These are phyloP conservation scores for Ephestia elutella DNA, from an alignment of 1,140 invertebrate genomes.

Conservation along the genomic window DNA sequence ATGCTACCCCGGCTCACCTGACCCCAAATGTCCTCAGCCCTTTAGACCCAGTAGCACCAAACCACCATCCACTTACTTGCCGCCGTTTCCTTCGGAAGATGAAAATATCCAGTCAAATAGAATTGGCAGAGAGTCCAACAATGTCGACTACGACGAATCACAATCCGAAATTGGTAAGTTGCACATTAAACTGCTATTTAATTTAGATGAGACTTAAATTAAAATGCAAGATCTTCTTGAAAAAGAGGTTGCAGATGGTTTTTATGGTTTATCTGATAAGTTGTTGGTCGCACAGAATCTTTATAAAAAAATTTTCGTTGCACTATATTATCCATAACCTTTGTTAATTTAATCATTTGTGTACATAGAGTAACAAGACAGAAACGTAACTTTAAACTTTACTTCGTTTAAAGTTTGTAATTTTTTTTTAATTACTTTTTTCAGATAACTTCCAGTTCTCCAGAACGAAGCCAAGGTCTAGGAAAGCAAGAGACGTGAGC, in stretches of 20 bases:
- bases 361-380: too few relatives aligned
- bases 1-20: conserved; percentile 76
- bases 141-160: conserved; percentile 44
- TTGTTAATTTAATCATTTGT: too few relatives aligned
- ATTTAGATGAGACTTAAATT: background rate
- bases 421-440: conserved; percentile 21
- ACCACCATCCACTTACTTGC: conserved; percentile 73
- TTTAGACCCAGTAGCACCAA: conserved; percentile 73
- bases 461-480: conserved; percentile 50
- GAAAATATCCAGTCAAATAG: conserved; percentile 45
- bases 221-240: too few relatives aligned
- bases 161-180: conserved; percentile 47
- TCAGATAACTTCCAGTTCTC: conserved; percentile 56
- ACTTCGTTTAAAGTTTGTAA: too few relatives aligned
- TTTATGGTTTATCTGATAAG: too few relatives aligned
- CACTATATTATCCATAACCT: too few relatives aligned
- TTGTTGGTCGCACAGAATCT: too few relatives aligned
- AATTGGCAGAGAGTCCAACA: conserved; percentile 36
- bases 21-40: conserved; percentile 76
- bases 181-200: background rate
- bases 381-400: too few relatives aligned
- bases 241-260: too few relatives aligned
- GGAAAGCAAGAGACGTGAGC: conserved; percentile 46
- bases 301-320: too few relatives aligned
- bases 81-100: conserved; percentile 64